Percentiles rank a stretch among this genome's conserved stretches.
These are phyloP conservation scores for Cheilosia vulpina DNA, from an alignment of 2,888 invertebrate species.

Conservation along the genomic window DNA sequence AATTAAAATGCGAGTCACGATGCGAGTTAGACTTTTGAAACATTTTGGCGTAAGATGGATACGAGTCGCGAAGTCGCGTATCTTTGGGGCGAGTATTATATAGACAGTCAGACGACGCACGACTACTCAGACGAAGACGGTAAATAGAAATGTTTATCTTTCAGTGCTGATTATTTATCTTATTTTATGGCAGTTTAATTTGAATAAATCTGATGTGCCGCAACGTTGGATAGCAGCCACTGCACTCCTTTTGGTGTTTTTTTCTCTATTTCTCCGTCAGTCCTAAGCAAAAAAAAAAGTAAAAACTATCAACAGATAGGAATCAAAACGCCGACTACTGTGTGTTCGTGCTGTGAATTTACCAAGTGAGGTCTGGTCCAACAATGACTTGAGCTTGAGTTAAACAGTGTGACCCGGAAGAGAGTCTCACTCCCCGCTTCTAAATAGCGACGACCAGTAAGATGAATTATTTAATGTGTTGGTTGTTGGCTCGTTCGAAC, in stretches of 20 bases:
- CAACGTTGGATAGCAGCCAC: conserved; percentile 52
- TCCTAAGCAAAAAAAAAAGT: neutral
- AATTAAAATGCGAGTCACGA: conserved; percentile 72
- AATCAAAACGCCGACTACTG: conserved; percentile 42
- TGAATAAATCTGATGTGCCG: conserved; percentile 70
- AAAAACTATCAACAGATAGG: conserved; percentile 33
- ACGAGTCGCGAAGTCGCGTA: conserved; percentile 28
- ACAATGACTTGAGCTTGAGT: conserved; percentile 24
- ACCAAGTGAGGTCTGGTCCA: conserved; percentile 40
- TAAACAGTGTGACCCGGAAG: conserved; percentile 68
- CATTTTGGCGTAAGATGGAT: conserved; percentile 49
- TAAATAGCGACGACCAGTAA: conserved; percentile 33
- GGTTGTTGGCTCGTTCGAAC: conserved; percentile 40
- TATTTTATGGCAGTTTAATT: conserved; percentile 67
- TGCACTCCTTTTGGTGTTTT: conserved; percentile 36
- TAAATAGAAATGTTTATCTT: conserved; percentile 40
- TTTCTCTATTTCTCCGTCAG: neutral
- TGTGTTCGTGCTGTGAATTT: conserved; percentile 55
- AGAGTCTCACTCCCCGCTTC: neutral
- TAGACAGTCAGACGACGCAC: conserved; percentile 28
- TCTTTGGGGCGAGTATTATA: conserved; percentile 30
- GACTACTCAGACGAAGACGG: conserved; percentile 1
- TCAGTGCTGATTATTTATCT: conserved; percentile 59
- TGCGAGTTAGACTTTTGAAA: conserved; percentile 59
- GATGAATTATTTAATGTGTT: conserved; percentile 56